A percentile compares a stretch with the other conserved stretches of the same genome.
These are phyloP conservation scores for Octomys mimax DNA, from an alignment of 2,797 vertebrate genomes.

Conservation along the genomic window DNA sequence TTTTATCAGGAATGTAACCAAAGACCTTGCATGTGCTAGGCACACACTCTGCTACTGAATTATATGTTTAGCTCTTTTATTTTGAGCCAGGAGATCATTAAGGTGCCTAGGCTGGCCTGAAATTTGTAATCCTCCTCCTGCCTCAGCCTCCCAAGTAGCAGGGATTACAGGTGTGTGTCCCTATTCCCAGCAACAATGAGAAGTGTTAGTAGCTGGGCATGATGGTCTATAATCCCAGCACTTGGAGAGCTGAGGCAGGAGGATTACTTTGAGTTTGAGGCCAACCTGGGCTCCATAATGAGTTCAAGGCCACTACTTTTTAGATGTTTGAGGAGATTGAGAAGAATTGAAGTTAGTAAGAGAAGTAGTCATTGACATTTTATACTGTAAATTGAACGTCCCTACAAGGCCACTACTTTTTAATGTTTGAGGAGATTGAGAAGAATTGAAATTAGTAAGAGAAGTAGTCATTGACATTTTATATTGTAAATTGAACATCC, in stretches of 20 bases:
- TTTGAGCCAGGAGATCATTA: background rate
- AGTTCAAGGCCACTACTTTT: background rate
- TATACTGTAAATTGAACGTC: no score
- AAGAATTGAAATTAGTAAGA: no score
- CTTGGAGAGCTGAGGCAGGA: background rate
- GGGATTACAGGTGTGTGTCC: background rate
- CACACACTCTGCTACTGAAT: background rate
- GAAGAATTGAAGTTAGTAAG: no score
- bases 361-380: no score
- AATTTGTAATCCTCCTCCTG: background rate
- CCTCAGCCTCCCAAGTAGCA: background rate
- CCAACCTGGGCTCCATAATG: background rate
- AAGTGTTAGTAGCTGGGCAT: background rate
- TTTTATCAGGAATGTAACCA: background rate
- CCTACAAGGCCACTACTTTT: background rate
- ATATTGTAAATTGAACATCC: no score
- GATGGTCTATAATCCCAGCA: background rate
- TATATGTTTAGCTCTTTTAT: background rate
- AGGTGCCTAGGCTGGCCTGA: background rate
- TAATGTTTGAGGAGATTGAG: no score
- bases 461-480: no score
- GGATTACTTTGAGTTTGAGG: background rate
- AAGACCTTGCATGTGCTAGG: background rate
- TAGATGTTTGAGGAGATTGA: no score
- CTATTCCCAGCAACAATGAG: background rate